Base-by-base conservation (phyloP, 1,140 invertebrate species). In the Pectinophora gossypiella region DNA sequence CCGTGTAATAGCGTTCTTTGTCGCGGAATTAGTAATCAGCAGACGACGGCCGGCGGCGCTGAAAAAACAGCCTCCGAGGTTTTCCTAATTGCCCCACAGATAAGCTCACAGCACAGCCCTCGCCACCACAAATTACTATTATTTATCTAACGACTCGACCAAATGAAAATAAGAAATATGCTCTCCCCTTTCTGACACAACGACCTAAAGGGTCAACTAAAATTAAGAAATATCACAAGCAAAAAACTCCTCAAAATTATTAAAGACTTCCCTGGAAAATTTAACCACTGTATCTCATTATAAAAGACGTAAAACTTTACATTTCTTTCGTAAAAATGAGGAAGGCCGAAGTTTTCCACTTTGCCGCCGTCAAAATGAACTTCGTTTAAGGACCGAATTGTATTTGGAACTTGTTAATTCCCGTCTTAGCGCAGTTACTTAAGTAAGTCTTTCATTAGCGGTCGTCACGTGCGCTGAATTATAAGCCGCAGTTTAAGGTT, bases 371-470 rank as follows among this genome's bases (percentile, higher is more conserved):
- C 72, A 68, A 76, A 81, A 79, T 70, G 68, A 76, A 82, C 48
- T 59, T 56, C 55, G 32, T 59, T 59, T 63, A 56, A 58, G 56
- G 47, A 49, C 54, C 46, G 68, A 82, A 82, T 85, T 83, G 73
- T 85, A 85, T 86, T 86, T 74, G 51, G 65, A 82, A 85, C 61
- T 85, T 86, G 79, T 80, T 85, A 86, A 85, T 82, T 85, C 76
- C n/a, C 67, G 72, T 71, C 81, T 75, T 61, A 54, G 70, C 65
- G 66, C 68, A 67, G 72, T 78, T 82, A 75, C 74, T 83, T 84
- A 81, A 85, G 78, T 71, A 67, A 80, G 81, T 74, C 77, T 83
- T 86, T 86, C 79, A 83, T 86, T 86, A 86, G 77, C 74, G 75
- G 65, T 68, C 61, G 59, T 64, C 74, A 74, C 83, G 83, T 83